Conservation (phyloP, 1,140 invertebrate genomes). For the Drosophila kikkawai region DNA sequence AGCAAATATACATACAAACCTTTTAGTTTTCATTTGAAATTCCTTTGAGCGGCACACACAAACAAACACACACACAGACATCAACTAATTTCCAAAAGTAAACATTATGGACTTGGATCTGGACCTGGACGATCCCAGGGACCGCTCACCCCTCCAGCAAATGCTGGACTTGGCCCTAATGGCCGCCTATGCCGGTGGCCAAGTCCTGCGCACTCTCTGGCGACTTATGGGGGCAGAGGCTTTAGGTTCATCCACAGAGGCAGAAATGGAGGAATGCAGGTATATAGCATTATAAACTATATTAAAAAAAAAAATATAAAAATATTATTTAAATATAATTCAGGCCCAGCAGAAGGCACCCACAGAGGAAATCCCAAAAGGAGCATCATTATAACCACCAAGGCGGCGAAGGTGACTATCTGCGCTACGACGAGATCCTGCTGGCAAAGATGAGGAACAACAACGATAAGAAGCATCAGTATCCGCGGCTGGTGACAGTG, state of each 20-base stretch:
- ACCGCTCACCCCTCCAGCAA: slow-evolving; percentile 5
- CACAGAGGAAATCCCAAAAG: background rate
- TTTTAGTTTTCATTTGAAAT: slow-evolving; percentile 13
- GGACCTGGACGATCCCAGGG: background rate
- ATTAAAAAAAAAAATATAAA: too few relatives aligned
- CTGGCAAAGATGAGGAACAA: background rate
- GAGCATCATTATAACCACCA: background rate
- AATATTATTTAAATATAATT: too few relatives aligned
- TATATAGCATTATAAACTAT: too few relatives aligned
- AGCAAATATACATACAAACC: rapidly evolving
- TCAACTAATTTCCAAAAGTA: background rate
- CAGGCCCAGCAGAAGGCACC: background rate
- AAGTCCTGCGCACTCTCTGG: background rate
- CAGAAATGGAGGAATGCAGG: too few relatives aligned
- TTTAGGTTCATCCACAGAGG: background rate
- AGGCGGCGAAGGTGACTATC: slow-evolving; percentile 10
- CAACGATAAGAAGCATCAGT: too few relatives aligned
- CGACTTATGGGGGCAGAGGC: background rate
- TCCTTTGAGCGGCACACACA: slow-evolving; percentile 18
- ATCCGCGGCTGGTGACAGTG: slow-evolving; percentile 45
- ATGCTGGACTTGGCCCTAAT: slow-evolving; percentile 7
- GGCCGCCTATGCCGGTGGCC: background rate
- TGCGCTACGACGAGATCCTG: background rate
- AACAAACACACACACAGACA: background rate
- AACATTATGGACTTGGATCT: slow-evolving; percentile 5